Evolutionary conservation across 2,113 vertebrate genomes (phyloP), one percentile per base, ranked within the genome.

Genomic region (Bos javanicus): DNA sequence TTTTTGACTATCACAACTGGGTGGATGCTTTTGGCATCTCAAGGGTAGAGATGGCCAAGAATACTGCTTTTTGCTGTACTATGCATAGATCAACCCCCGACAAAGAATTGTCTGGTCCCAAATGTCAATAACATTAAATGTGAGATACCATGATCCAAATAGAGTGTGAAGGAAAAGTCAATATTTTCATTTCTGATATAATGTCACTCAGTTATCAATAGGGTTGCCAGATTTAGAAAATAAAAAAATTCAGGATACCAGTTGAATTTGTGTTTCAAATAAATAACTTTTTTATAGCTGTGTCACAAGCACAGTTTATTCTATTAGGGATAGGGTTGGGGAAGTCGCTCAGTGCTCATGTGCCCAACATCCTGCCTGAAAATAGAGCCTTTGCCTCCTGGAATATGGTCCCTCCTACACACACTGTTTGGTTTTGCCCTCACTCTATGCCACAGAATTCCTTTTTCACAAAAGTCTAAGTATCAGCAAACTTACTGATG

Each of bases 231-330:
- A 54, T 59, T 93, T 81, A 91, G 39, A 91, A 91, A 95, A 93
- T 19, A 39, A 83, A 96, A 90, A 95, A 84, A 39, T 62, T 28
- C 2, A 80, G 10, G 5, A 26, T 88, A 15, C 28, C 39, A 88
- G 33, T 71, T 78, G 82, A n/a, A 90, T 87, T 54, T 90, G n/a
- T 88, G 59, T 83, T 39, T 91, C 30, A 74, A 36, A 88, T 71
- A 57, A 96, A 43, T 16, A 78, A 3, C 1, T 23, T 59, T 15
- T 81, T 76, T n/a, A 46, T 21, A 50, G 23, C 26, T 84, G 3
- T 86, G 8, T n/a, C 16, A 85, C 30, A n/a, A 54, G 3, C 2
- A 62, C 21, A 89, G 17, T 74, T 85, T 56, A 2, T 23, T 30
- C 6, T 88, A 15, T 16, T 57, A 52, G 23, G 56, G n/a, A 3